phyloP scores from a whole-genome alignment of 2,888 invertebrate genomes.

The Pseudococcus longispinus region DNA sequence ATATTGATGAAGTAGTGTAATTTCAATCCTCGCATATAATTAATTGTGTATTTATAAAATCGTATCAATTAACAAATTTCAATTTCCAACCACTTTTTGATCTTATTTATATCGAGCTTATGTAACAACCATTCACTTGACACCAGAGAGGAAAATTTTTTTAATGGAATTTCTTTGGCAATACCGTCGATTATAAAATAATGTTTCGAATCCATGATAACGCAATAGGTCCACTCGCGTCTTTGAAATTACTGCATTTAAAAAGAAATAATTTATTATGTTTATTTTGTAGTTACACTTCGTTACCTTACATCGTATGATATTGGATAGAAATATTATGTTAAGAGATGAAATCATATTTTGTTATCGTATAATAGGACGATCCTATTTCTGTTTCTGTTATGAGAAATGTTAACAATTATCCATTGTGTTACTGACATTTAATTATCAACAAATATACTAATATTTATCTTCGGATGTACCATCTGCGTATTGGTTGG shows the following conservation, averaged over 20 bases:
- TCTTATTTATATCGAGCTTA: conserved; percentile 12
- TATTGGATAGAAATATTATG: conserved; percentile 40
- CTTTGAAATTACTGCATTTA: conserved; percentile 54
- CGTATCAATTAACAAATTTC: background rate
- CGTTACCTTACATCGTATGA: conserved; percentile 43
- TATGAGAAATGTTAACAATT: conserved; percentile 39
- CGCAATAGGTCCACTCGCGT: conserved; percentile 41
- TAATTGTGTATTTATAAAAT: conserved; percentile 5
- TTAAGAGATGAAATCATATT: conserved; percentile 30
- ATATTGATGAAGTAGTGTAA: conserved; percentile 10
- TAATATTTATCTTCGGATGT: conserved; percentile 38
- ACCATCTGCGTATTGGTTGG: background rate
- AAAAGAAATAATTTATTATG: conserved; percentile 38
- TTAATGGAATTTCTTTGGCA: background rate
- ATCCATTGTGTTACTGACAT: conserved; percentile 28
- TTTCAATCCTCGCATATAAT: conserved; percentile 29
- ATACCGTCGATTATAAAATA: no score
- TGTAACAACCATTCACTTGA: background rate
- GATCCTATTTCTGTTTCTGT: conserved; percentile 31
- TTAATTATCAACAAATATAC: conserved; percentile 38
- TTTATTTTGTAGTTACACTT: conserved; percentile 51
- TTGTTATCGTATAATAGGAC: conserved; percentile 24
- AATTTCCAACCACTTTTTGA: background rate
- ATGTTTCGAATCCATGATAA: background rate
- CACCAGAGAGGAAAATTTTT: background rate